Evolutionary conservation across 1,140 invertebrate species (phyloP).

Genomic region (Pachyrhynchus sulphureomaculatus): DNA sequence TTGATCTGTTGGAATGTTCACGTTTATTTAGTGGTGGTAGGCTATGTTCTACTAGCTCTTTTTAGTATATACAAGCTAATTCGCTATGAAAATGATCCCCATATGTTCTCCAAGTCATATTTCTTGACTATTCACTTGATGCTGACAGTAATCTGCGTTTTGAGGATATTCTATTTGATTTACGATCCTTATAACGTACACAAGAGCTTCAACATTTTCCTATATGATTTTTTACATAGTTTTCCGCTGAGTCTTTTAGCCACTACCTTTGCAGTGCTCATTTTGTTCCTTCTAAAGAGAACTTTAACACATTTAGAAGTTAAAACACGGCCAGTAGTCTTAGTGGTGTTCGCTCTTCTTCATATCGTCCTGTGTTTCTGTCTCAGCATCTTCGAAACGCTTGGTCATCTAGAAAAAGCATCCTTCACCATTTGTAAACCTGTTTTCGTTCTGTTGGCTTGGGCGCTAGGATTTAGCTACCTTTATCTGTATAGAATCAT

Average conservation of each 20-base stretch:
- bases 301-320: slow-evolving; percentile 68
- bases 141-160: slow-evolving; percentile 74
- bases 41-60: slow-evolving; percentile 78
- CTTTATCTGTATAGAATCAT: slow-evolving; percentile 77
- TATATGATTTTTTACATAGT: slow-evolving; percentile 80
- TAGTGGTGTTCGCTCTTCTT: slow-evolving; percentile 70
- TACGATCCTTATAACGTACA: slow-evolving; percentile 88
- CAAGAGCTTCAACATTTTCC: slow-evolving; percentile 71
- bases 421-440: slow-evolving; percentile 67
- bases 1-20: slow-evolving; percentile 86
- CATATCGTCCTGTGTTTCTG: slow-evolving; percentile 77
- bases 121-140: slow-evolving; percentile 81
- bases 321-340: slow-evolving; percentile 70
- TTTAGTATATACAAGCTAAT: slow-evolving; percentile 82
- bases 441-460: slow-evolving; percentile 75
- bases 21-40: slow-evolving; percentile 78
- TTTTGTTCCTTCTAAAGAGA: slow-evolving; percentile 78
- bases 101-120: slow-evolving; percentile 77
- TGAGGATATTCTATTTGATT: slow-evolving; percentile 82
- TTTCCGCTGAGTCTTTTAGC: slow-evolving; percentile 81
- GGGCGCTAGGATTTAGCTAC: slow-evolving; percentile 79
- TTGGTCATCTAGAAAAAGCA: slow-evolving; percentile 51
- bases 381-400: slow-evolving; percentile 73
- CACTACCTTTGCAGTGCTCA: slow-evolving; percentile 80
- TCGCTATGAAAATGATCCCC: slow-evolving; percentile 76